Conservation (phyloP, 2,888 invertebrate genomes). For the Sericinus montela region DNA sequence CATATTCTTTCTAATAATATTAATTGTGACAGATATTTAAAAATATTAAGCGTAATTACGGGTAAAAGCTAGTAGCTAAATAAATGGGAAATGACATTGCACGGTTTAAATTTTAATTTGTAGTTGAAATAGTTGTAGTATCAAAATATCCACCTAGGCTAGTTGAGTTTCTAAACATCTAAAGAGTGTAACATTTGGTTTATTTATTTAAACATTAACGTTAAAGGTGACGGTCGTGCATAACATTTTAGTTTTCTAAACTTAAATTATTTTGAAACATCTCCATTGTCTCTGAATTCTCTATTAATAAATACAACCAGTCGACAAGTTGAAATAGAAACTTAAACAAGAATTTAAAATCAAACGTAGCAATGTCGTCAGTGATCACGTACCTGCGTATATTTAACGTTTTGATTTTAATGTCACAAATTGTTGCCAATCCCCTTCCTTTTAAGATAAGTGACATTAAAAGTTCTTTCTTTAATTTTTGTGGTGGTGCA, state of each 20-base stretch:
- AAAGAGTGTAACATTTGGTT: too few relatives aligned
- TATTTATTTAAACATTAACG: too few relatives aligned
- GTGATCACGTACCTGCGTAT: not conserved
- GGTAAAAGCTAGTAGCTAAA: too few relatives aligned
- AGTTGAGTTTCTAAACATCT: too few relatives aligned
- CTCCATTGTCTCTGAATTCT: constrained; percentile 7
- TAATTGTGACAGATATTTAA: too few relatives aligned
- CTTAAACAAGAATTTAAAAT: not conserved
- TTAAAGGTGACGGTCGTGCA: not conserved
- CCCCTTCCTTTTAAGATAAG: not conserved
- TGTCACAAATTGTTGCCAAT: not conserved
- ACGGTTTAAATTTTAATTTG: too few relatives aligned
- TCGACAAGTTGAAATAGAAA: not conserved
- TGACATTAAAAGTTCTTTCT: constrained; percentile 5
- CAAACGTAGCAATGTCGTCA: constrained; percentile 6
- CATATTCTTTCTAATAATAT: too few relatives aligned
- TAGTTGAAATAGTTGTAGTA: too few relatives aligned
- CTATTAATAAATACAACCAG: constrained; percentile 2
- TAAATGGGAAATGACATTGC: too few relatives aligned
- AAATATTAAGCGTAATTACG: too few relatives aligned
- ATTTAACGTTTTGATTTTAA: constrained; percentile 1
- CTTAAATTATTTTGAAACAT: constrained; percentile 14
- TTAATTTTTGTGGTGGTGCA: not conserved
- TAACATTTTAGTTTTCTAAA: constrained; percentile 27
- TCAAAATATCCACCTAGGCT: too few relatives aligned